Base-by-base conservation (phyloP, 2,797 vertebrate species). In the Forpus xanthops region DNA sequence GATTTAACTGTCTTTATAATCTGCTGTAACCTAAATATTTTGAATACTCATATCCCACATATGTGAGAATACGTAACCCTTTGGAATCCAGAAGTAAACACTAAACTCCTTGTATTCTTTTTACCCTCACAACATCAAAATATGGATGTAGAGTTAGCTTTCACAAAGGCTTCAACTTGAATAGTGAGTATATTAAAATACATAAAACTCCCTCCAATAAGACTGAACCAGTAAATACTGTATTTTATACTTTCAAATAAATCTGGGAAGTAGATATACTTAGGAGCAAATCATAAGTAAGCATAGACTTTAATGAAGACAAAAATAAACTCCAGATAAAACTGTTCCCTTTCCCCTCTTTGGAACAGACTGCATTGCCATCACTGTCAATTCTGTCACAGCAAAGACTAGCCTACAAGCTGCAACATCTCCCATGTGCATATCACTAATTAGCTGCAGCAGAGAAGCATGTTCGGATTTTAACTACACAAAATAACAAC, bases 381-480 rank as follows among this genome's bases (percentile, higher is more conserved):
- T 89, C 73, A 50, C 84, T 87, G 75, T 93, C 93, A 86, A 28
- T 76, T 82, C 61, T 85, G 90, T 78, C 71, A 65, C 39, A 73
- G 89, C 49, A 78, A 70, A 87, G 79, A 79, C 47, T 75, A 18
- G 65, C 89, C 74, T 74, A 39, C 0, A 8, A 94, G 62, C 60
- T 91, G 56, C 66, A 90, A 85, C 93, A 92, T 77, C 79, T 94
- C 91, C 90, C 91, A 44, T 85, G 85, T 90, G 91, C 42, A 33
- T 66, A 83, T 55, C 47, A 44, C 77, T 97, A 97, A 94, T 97
- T 96, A 96, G 90, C 82, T 93, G 76, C 89, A 89, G 56, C 35
- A 17, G n/a, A 94, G 74, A 95, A 85, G 45, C 73, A 70, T 93
- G 89, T 89, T 94, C 23, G 7, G 39, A 45, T 89, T 95, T 96